These are phyloP conservation scores for Chaenocephalus aceratus DNA, from an alignment of 2,113 vertebrate species.

Conservation along the genomic window DNA sequence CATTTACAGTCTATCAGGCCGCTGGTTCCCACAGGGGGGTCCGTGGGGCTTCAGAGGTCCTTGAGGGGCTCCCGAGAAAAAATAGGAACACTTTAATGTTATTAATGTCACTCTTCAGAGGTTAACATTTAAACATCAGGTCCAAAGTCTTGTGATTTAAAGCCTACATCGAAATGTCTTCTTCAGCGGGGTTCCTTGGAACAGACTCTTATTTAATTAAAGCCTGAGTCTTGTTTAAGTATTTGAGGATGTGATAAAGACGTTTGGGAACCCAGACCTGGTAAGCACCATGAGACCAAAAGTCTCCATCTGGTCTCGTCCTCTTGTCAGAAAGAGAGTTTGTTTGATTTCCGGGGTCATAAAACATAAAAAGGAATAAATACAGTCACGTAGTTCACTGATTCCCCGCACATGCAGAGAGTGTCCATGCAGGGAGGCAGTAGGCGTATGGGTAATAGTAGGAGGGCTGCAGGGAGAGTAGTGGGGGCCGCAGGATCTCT, in stretches of 20 bases:
- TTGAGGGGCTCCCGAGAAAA: constrained; percentile 46
- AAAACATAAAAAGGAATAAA: constrained; percentile 68
- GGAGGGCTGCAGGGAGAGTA: constrained; percentile 91
- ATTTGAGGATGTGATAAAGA: constrained; percentile 25
- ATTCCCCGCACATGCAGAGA: constrained; percentile 90
- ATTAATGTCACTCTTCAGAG: constrained; percentile 47
- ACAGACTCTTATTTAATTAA: background rate
- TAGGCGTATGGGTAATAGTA: constrained; percentile 97
- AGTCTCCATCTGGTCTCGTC: constrained; percentile 49
- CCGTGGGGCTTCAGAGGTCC: constrained; percentile 45
- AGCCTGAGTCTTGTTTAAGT: constrained; percentile 9
- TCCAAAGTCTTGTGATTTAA: constrained; percentile 33
- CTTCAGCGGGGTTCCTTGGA: constrained; percentile 12
- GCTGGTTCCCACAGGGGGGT: constrained; percentile 36
- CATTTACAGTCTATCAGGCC: constrained; percentile 63
- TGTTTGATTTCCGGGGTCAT: constrained; percentile 48
- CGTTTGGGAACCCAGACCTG: constrained; percentile 8
- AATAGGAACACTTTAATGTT: constrained; percentile 51
- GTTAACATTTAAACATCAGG: constrained; percentile 39
- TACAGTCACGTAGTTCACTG: constrained; percentile 73
- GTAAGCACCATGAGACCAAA: constrained; percentile 82
- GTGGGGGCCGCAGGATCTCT: constrained; percentile 91
- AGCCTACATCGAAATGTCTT: constrained; percentile 17
- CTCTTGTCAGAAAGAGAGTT: constrained; percentile 52
- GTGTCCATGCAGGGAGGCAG: constrained; percentile 96